Evolutionary conservation across 92 coral and sea anemone genomes (phyloP).

Genomic region (Palythoa grandis): DNA sequence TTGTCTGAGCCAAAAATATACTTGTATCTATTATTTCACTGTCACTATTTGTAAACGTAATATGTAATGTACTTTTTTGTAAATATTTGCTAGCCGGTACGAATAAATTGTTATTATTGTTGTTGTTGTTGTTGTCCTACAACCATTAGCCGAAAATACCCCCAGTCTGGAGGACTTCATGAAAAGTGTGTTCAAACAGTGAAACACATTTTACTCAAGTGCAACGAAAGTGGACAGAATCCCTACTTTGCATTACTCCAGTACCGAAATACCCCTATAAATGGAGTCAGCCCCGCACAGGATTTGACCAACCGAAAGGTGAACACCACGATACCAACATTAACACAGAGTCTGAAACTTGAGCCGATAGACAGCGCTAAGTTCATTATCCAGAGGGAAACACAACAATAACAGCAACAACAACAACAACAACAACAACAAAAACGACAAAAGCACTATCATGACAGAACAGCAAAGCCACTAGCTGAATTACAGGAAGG

Average conservation of each 20-base stretch:
- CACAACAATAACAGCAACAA: too few relatives aligned
- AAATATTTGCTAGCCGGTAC: too few relatives aligned
- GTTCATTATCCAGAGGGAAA: conserved; percentile 1
- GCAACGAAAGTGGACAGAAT: conserved; percentile 37
- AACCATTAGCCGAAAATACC: conserved; percentile 68
- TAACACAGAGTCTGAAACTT: conserved; percentile 2
- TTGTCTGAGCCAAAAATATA: too few relatives aligned
- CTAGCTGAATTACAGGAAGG: background rate
- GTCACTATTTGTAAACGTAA: too few relatives aligned
- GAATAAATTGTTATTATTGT: too few relatives aligned
- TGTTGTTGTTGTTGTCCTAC: background rate
- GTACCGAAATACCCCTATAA: conserved; percentile 57
- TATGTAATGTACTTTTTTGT: too few relatives aligned
- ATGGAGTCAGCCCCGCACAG: conserved; percentile 60
- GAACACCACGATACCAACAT: conserved; percentile 19
- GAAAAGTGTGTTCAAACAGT: conserved; percentile 66
- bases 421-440: too few relatives aligned
- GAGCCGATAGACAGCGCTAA: background rate
- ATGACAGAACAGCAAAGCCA: conserved; percentile 19
- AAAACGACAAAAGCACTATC: conserved; percentile 42
- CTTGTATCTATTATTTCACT: too few relatives aligned
- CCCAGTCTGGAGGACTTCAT: conserved; percentile 70
- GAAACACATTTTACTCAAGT: conserved; percentile 41
- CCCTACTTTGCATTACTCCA: conserved; percentile 58
- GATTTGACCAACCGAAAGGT: conserved; percentile 43